Conservation (phyloP, 2,797 vertebrate genomes). For the Gallirallus australis region DNA sequence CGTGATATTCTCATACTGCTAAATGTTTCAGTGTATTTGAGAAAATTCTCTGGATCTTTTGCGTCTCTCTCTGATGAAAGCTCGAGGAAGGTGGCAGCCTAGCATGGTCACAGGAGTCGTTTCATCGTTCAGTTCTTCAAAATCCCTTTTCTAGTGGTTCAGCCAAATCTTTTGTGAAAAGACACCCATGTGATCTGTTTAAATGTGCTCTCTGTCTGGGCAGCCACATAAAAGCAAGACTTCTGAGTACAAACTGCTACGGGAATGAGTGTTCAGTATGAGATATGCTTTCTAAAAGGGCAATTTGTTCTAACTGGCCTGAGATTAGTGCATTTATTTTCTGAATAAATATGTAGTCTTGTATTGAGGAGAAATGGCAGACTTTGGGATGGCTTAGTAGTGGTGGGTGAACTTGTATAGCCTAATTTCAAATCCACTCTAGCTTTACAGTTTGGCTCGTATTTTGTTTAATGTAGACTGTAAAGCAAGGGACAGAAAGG, state of each 20-base stretch:
- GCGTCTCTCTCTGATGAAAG: background rate
- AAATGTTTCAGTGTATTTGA: background rate
- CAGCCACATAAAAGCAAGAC: background rate
- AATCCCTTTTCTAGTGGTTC: background rate
- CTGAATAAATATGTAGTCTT: slow-evolving; percentile 15
- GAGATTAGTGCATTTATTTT: slow-evolving; percentile 28
- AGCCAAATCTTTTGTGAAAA: background rate
- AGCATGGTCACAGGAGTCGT: background rate
- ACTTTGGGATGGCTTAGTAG: slow-evolving; percentile 22
- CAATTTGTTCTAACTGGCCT: slow-evolving; percentile 23
- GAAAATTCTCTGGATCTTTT: background rate
- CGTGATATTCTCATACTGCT: background rate
- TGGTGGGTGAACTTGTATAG: background rate
- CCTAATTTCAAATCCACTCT: slow-evolving; percentile 2
- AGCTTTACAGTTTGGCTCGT: background rate
- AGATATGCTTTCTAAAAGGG: slow-evolving; percentile 21
- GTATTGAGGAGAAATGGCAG: background rate
- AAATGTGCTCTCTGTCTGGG: background rate
- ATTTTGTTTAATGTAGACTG: background rate
- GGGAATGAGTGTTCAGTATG: background rate
- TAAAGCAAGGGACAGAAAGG: background rate
- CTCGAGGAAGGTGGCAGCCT: background rate
- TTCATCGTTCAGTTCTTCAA: background rate
- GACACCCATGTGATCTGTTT: background rate
- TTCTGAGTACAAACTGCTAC: background rate